Base-by-base conservation (phyloP, 2,888 invertebrate species). In the Habroteleia sp. region DNA sequence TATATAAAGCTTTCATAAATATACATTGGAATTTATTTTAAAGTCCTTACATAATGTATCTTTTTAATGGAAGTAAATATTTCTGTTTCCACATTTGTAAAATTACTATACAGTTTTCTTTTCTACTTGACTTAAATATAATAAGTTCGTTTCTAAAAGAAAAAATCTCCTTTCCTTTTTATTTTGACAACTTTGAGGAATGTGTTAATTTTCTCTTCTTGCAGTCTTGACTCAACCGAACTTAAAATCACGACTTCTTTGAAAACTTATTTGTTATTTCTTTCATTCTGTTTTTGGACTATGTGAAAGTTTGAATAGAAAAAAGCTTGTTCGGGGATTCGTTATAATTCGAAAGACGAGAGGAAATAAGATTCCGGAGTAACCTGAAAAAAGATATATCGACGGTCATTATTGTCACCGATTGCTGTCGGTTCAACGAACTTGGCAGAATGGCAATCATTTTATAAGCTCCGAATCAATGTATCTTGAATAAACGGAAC, bases 401-500 rank as follows among this genome's bases (percentile, higher is more conserved):
- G 74, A 68, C 37, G 46, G 62, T 16, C 68, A n/a, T n/a, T 56
- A 74, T 74, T 74, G 74, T 74, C 54, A 63, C 50, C 35, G 48
- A n/a, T n/a, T n/a, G n/a, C 13, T 27, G 42, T 35, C 27, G 31
- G 74, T 74, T 66, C 74, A 68, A 66, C 54, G 74, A 74, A 68
- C 66, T 39, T 73, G 60, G 52, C 56, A 46, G 58, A 73, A 73
- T 66, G 73, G 66, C 65, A 58, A 66, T 66, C 65, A 73, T 52
- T 66, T 73, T 73, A 46, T 44, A 60, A 52, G 60, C 52, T 31
- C 16, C 23, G 33, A 27, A 20, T 11, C 42, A n/a, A 25, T 50
- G 52, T 42, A 37, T 56, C 33, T 14, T 52, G 60, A 73, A 66
- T 60, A 52, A 66, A 66, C 27, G 52, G 39, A 16, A 58, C 33